Base-by-base conservation (phyloP, 2,797 vertebrate genomes). In the Eospalax fontanierii region DNA sequence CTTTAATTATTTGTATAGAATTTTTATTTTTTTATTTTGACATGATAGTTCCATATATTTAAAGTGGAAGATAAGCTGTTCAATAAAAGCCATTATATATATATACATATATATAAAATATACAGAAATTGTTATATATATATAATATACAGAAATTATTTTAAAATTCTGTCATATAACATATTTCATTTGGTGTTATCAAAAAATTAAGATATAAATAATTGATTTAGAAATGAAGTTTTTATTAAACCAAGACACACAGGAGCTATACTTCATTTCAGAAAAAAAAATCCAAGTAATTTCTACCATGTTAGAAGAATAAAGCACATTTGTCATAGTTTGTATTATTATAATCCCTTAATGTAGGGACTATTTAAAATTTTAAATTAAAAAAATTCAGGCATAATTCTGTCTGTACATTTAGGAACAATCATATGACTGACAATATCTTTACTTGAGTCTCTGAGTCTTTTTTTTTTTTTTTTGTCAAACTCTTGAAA, bases 141-240 rank as follows among this genome's bases (percentile, higher is more conserved):
- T 50, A 50, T 6, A 50, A 50, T 50, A 50, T 50, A 50, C 11
- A 11, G 46, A 50, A 50, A 95, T 97, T 97, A 95, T 93, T 97
- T 98, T 94, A 97, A 82, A 98, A 98, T 84, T 97, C 75, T 40
- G 94, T 97, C 96, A 96, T 96, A 97, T 96, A 96, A 96, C 90
- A 74, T 76, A 97, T 91, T 96, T 63, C 75, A 96, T 93, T 87
- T 19, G 33, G 33, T 95, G 95, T 91, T 94, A 83, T 95, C 66
- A 91, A 95, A 97, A 95, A 91, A 35, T 75, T 95, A 87, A 95
- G 57, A 82, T 87, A 88, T 54, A 95, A 94, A 84, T 96, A 95
- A 95, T 0, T 92, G 94, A 87, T 91, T n/a, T 89, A 95, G 80
- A 97, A 96, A 96, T 65, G 24, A 97, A 96, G 88, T 50, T 50